Evolutionary conservation across 2,113 vertebrate genomes (phyloP), one percentile per base, ranked within the genome.

Genomic region (Caranx ignobilis): DNA sequence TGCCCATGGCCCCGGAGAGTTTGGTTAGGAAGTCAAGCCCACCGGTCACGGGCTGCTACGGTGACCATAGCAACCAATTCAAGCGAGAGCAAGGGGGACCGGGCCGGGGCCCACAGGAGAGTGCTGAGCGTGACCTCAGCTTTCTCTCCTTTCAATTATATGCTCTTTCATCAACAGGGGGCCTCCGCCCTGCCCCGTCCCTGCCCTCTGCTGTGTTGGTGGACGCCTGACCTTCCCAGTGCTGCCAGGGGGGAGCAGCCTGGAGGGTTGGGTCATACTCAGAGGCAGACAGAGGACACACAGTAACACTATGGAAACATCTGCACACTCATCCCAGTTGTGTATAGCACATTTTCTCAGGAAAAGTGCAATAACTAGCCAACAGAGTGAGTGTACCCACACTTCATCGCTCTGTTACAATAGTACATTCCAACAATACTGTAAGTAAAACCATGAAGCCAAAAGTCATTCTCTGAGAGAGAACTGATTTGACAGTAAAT

Each of bases 211-310:
- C 83, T 77, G 92, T 71, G 71, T 79, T 88, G 92, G 71, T 84
- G 82, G 71, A 77, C 13, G 19, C 64, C 91, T 84, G 84, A 89
- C 89, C 81, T 88, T 91, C 86, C 83, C 70, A 81, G 79, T 4
- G 88, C 93, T 93, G 94, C 91, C 91, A 67, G 93, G 94, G 95
- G 93, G 93, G 94, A 93, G 92, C 88, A 69, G 89, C 83, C 74
- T 81, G 91, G 88, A 61, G 85, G 39, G 92, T 91, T 56, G 63
- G 89, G 81, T 79, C 69, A 67, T n/a, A 61, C 79, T 86, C 84
- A 88, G 92, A 91, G 90, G 76, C 82, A 90, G 81, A 90, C 56
- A 85, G 88, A 79, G 84, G 73, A 81, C 81, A 79, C 59, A 43
- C 57, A 37, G 81, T 45, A 34, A 71, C 77, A 79, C 78, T 39